phyloP scores from a whole-genome alignment of 1,140 invertebrate genomes.

The Drosophila busckii region DNA sequence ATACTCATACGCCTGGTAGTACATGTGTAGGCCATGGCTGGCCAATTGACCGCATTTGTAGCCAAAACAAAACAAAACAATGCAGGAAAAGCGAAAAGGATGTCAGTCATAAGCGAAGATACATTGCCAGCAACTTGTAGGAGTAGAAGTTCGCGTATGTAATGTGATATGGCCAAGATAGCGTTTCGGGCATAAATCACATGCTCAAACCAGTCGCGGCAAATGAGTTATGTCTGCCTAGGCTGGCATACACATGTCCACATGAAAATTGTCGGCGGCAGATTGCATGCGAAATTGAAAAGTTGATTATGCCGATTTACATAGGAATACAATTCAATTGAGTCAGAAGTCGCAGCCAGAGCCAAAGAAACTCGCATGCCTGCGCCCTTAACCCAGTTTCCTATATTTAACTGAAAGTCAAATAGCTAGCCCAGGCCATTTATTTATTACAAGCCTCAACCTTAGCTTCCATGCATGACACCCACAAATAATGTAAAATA shows the following conservation, averaged over 20 bases:
- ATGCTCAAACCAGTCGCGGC: slow-evolving; percentile 25
- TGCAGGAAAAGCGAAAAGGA: slow-evolving; percentile 71
- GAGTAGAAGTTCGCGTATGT: slow-evolving; percentile 56
- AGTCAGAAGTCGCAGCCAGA: slow-evolving; percentile 23
- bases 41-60: slow-evolving; percentile 69
- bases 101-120: slow-evolving; percentile 73
- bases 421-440: slow-evolving; percentile 13
- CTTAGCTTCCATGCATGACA: slow-evolving; percentile 39
- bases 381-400: slow-evolving; percentile 60
- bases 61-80: slow-evolving; percentile 36
- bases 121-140: slow-evolving; percentile 49
- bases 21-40: slow-evolving; percentile 24
- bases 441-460: slow-evolving; percentile 53
- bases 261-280: slow-evolving; percentile 53
- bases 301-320: slow-evolving; percentile 74
- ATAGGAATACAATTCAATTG: slow-evolving; percentile 60
- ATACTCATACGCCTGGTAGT: no score
- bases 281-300: slow-evolving; percentile 60
- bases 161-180: slow-evolving; percentile 72
- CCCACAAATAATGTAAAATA: slow-evolving; percentile 55
- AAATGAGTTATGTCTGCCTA: slow-evolving; percentile 44
- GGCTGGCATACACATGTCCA: slow-evolving; percentile 41
- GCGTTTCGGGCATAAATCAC: slow-evolving; percentile 59
- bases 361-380: slow-evolving; percentile 12
- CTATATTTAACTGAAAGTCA: slow-evolving; percentile 5